Evolutionary conservation across 2,888 invertebrate genomes (phyloP), one percentile per base, ranked within the genome.

Genomic region (Drosophila buzzatii): DNA sequence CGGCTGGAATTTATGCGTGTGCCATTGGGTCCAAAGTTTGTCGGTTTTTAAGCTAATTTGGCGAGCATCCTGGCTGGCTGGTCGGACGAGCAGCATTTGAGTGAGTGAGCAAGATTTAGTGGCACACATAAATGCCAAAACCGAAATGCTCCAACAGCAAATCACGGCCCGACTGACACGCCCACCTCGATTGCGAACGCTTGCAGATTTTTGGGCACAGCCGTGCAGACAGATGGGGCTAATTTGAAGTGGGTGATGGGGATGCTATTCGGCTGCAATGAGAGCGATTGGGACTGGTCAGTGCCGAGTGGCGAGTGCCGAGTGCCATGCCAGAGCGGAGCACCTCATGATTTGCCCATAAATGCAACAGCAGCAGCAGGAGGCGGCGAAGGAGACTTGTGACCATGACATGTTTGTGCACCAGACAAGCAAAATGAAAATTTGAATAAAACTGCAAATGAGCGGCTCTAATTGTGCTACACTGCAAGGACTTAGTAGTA

Each of bases 291-390:
- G 62, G 64, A 57, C 68, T 77, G 81, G 78, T 62, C 82, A 69
- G 79, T 84, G 81, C 85, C 49, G 49, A 68, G 78, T 83, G 74
- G 84, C 42, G n/a, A 2, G 53, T 23, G 16, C 81, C 67, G 37
- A 37, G 73, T 31, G 56, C 87, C 56, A 73, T 83, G 78, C 85
- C 77, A 67, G 85, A 14, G 58, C 90, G 73, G 91, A 90, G 82
- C 80, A 90, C 86, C 90, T 91, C 91, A 92, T 91, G 91, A 92
- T 90, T 91, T 90, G 77, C 73, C 90, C 90, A 92, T 92, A 90
- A 91, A 90, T 88, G 85, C 81, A 73, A 57, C 69, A 73, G 84
- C 81, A 73, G 53, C 86, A 82, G 18, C 1, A 2, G 16, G 10
- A 2, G 10, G 1, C n/a, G 12, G 10, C 7, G 10, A 0, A 6